Evolutionary conservation across 2,797 vertebrate genomes (phyloP).

Genomic region (Gymnocypris eckloni): DNA sequence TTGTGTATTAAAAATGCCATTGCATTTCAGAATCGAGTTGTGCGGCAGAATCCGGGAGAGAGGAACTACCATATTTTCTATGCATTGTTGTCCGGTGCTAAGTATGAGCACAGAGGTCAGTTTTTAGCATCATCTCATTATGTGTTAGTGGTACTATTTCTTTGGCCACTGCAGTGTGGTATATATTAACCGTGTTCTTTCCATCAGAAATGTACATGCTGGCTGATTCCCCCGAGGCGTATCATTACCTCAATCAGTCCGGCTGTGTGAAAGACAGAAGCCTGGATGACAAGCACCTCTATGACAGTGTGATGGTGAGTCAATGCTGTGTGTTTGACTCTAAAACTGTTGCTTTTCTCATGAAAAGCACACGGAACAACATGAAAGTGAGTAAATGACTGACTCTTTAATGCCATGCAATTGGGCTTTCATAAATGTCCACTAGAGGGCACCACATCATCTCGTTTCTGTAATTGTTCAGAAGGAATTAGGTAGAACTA

Average conservation of each 20-base stretch:
- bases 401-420: neutral
- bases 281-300: conserved; percentile 85
- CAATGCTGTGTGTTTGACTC: neutral
- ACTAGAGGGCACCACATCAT: conserved; percentile 43
- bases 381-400: neutral
- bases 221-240: conserved; percentile 80
- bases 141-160: neutral
- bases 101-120: conserved; percentile 83
- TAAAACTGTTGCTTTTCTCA: neutral
- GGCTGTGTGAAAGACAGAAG: conserved; percentile 84
- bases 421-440: neutral
- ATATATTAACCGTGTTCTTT: conserved; percentile 11
- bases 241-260: conserved; percentile 87
- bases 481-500: neutral
- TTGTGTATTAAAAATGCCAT: conserved; percentile 28
- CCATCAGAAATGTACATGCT: conserved; percentile 80
- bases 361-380: neutral
- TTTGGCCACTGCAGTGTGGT: neutral
- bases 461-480: neutral
- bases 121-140: neutral
- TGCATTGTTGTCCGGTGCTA: conserved; percentile 84
- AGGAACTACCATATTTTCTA: conserved; percentile 95
- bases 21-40: conserved; percentile 87
- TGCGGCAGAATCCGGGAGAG: conserved; percentile 90
- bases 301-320: conserved; percentile 89